These are phyloP conservation scores for Plagodis dolabraria DNA, from an alignment of 2,888 invertebrate genomes.

Conservation along the genomic window DNA sequence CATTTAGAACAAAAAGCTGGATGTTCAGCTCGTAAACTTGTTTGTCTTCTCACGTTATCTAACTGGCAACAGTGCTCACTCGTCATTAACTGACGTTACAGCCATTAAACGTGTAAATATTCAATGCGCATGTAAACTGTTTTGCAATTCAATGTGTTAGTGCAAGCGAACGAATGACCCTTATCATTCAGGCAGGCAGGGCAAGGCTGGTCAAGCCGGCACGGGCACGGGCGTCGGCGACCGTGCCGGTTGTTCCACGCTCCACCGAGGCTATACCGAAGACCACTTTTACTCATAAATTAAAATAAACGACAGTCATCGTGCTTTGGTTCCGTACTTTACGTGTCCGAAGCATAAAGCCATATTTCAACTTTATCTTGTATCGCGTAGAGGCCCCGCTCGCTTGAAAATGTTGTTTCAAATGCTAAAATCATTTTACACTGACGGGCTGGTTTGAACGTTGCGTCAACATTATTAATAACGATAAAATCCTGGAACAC, in stretches of 20 bases:
- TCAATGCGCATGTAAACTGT: slow-evolving; percentile 65
- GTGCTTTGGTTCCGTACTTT: slow-evolving; percentile 41
- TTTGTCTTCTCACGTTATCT: slow-evolving; percentile 58
- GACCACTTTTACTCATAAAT: slow-evolving; percentile 47
- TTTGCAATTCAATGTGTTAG: slow-evolving; percentile 74
- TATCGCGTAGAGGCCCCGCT: slow-evolving; percentile 21
- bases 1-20: slow-evolving; percentile 10
- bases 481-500: slow-evolving; percentile 36
- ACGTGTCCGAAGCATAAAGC: slow-evolving; percentile 34
- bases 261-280: slow-evolving; percentile 17
- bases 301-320: slow-evolving; percentile 47
- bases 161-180: slow-evolving; percentile 69
- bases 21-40: slow-evolving; percentile 38
- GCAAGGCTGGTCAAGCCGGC: slow-evolving; percentile 45
- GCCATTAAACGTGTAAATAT: slow-evolving; percentile 74
- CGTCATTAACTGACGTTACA: slow-evolving; percentile 63
- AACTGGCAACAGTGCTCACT: slow-evolving; percentile 65
- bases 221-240: slow-evolving; percentile 30
- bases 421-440: slow-evolving; percentile 28
- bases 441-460: slow-evolving; percentile 22
- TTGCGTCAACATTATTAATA: slow-evolving; percentile 34
- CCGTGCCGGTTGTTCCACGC: slow-evolving; percentile 23
- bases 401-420: slow-evolving; percentile 23
- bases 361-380: slow-evolving; percentile 35
- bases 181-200: slow-evolving; percentile 49